Evolutionary conservation across 1,140 invertebrate genomes (phyloP).

Genomic region (Papilio polytes): DNA sequence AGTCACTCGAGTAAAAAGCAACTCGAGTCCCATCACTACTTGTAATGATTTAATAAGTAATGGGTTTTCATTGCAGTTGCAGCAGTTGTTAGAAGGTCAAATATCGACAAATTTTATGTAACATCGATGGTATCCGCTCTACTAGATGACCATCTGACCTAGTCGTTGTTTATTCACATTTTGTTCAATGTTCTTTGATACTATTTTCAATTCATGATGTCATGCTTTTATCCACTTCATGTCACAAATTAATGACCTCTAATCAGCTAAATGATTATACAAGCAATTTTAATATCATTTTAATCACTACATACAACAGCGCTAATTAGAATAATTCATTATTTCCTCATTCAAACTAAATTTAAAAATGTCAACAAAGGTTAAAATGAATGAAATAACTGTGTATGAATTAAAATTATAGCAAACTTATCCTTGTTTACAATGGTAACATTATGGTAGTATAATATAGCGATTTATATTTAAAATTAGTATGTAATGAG

Average conservation of each 20-base stretch:
- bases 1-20: too few relatives aligned
- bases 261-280: conserved; percentile 8
- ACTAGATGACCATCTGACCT: neutral
- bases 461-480: conserved; percentile 50
- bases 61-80: neutral
- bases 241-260: conserved; percentile 44
- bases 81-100: neutral
- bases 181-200: conserved; percentile 35
- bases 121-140: conserved; percentile 4
- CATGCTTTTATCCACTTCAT: conserved; percentile 47
- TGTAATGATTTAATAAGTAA: neutral
- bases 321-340: conserved; percentile 37
- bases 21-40: too few relatives aligned
- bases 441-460: conserved; percentile 1
- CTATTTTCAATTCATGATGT: conserved; percentile 70
- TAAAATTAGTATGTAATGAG: conserved; percentile 67
- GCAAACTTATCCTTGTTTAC: neutral
- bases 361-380: conserved; percentile 30
- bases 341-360: conserved; percentile 36
- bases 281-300: conserved; percentile 12
- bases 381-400: neutral
- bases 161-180: conserved; percentile 22
- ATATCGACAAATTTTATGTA: neutral
- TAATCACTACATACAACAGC: neutral
- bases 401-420: conserved; percentile 1